Conservation (phyloP, 2,113 vertebrate genomes). For the pig (Sus scrofa) region DNA sequence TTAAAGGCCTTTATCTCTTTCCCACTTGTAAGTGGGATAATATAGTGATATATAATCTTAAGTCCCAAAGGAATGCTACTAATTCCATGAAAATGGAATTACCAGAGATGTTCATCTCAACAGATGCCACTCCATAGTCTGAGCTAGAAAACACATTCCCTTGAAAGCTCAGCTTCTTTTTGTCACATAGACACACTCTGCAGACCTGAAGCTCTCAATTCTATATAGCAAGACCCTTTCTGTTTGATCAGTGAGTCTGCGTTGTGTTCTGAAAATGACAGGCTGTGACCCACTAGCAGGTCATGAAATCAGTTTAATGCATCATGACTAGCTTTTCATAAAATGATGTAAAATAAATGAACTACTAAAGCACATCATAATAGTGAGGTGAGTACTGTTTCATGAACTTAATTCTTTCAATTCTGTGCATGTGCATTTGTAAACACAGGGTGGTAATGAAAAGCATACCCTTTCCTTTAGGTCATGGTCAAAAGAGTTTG, state of each 20-base stretch:
- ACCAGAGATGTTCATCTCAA: background rate
- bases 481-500: background rate
- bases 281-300: background rate
- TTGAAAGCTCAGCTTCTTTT: background rate
- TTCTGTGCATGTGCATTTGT: background rate
- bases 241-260: background rate
- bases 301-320: background rate
- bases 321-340: background rate
- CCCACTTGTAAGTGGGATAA: background rate
- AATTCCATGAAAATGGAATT: slow-evolving; percentile 20
- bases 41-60: slow-evolving; percentile 1
- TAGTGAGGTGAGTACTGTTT: background rate
- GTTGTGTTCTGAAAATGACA: background rate
- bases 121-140: background rate
- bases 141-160: background rate
- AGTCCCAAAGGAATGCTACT: background rate
- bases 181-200: background rate
- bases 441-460: background rate
- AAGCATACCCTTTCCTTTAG: background rate
- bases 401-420: background rate
- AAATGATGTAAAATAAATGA: slow-evolving; percentile 7
- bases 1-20: background rate
- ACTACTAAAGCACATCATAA: background rate
- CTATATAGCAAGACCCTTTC: background rate
- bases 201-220: background rate